phyloP scores from a whole-genome alignment of 2,797 vertebrate genomes.

The Myotis pilosus region DNA sequence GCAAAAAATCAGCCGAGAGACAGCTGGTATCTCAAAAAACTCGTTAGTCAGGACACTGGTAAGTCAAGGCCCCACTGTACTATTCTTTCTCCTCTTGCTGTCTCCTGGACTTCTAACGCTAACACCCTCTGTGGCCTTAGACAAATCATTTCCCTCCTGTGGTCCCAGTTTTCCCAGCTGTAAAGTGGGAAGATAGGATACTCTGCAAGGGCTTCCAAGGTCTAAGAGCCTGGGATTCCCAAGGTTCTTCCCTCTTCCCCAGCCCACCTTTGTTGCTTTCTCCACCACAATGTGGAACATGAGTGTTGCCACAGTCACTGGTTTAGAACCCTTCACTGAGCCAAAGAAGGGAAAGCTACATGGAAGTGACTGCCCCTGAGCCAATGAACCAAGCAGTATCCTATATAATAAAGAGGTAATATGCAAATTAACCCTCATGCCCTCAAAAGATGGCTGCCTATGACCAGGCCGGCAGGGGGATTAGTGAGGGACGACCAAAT shows the following conservation, averaged over 20 bases:
- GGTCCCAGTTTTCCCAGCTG: neutral
- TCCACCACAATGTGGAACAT: neutral
- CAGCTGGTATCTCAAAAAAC: no score
- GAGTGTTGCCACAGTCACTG: neutral
- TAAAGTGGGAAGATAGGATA: neutral
- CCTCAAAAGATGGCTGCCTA: no score
- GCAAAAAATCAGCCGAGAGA: no score
- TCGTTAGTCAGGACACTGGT: no score
- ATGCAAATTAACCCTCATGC: no score
- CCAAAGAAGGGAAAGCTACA: neutral
- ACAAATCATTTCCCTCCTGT: neutral
- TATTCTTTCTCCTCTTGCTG: neutral
- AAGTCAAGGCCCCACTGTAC: no score
- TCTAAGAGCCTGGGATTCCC: neutral
- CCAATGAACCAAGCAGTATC: neutral
- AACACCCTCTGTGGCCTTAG: neutral
- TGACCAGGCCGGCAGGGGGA: no score
- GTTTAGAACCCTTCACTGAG: conserved; percentile 31
- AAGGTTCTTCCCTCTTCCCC: neutral
- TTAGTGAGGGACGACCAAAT: no score
- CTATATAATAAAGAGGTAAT: no score
- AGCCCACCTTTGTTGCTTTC: neutral
- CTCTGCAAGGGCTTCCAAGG: neutral
- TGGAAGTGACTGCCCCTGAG: neutral
- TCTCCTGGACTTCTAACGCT: neutral